These are phyloP conservation scores for Hirtodrosophila cameraria DNA, from an alignment of 2,888 invertebrate species.

Conservation along the genomic window DNA sequence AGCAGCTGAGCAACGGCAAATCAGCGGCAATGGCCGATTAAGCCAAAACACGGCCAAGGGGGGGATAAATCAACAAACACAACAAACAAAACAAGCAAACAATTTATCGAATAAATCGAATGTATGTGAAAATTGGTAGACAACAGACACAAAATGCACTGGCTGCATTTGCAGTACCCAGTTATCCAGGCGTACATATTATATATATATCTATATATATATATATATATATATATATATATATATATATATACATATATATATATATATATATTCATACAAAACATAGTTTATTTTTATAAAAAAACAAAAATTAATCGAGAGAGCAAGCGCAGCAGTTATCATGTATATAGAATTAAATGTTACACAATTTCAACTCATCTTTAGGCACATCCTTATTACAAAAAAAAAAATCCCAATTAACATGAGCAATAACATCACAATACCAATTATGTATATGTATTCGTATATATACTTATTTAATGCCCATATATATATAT, in stretches of 20 bases:
- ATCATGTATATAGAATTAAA: slow-evolving; percentile 39
- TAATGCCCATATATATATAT: slow-evolving; percentile 3
- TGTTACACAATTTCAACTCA: slow-evolving; percentile 21
- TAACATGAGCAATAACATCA: slow-evolving; percentile 4
- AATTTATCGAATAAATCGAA: slow-evolving; percentile 17
- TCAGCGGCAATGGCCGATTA: slow-evolving; percentile 73
- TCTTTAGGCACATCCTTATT: slow-evolving; percentile 4
- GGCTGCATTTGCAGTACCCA: slow-evolving; percentile 33
- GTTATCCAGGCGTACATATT: slow-evolving; percentile 24
- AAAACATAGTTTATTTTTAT: slow-evolving; percentile 41
- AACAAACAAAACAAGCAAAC: neutral
- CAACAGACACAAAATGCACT: slow-evolving; percentile 10
- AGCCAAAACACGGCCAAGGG: neutral
- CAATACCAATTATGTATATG: neutral
- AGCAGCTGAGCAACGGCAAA: slow-evolving; percentile 59
- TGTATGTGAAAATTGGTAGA: neutral
- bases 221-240: neutral
- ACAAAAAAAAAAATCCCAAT: no score
- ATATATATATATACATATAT: neutral
- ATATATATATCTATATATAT: slow-evolving; percentile 19
- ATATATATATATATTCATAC: slow-evolving; percentile 2
- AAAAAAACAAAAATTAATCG: neutral
- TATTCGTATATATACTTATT: no score
- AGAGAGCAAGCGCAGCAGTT: neutral
- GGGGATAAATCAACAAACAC: neutral